Evolutionary conservation across 2,888 invertebrate genomes (phyloP).

Genomic region (Seladonia tumulorum): DNA sequence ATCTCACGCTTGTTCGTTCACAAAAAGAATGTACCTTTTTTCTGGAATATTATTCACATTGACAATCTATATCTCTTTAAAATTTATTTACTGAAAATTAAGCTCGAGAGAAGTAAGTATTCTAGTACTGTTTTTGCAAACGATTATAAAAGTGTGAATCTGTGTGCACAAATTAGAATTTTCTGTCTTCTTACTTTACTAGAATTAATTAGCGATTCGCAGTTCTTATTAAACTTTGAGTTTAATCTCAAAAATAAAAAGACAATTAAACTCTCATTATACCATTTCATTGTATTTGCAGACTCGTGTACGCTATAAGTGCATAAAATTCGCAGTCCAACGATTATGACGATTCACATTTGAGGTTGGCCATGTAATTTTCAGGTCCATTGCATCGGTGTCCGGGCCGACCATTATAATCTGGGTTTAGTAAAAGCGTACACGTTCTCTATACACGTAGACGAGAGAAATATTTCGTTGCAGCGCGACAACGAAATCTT

Average conservation of each 20-base stretch:
- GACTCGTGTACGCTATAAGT: neutral
- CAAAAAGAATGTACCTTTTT: too few species aligned
- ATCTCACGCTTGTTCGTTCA: too few species aligned
- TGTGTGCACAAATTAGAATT: too few species aligned
- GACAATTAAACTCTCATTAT: neutral
- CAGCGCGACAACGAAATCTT: neutral
- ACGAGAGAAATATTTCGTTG: neutral
- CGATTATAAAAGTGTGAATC: too few species aligned
- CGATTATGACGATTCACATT: constrained; percentile 29
- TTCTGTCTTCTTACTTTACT: neutral
- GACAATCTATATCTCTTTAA: too few species aligned
- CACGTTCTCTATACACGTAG: neutral
- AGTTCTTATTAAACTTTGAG: neutral
- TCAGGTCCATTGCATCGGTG: constrained; percentile 17
- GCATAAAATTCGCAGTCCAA: neutral
- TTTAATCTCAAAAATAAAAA: neutral
- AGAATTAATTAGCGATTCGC: too few species aligned
- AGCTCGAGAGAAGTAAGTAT: too few species aligned
- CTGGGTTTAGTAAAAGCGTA: constrained; percentile 9
- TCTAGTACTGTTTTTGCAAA: neutral
- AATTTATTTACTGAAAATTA: too few species aligned
- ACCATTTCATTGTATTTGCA: neutral
- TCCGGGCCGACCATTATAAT: constrained; percentile 6
- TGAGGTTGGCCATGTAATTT: constrained; percentile 21
- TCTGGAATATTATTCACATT: too few species aligned